Percentiles rank a stretch among this genome's conserved stretches.
Evolutionary conservation across 1,140 invertebrate species (phyloP).

Genomic region (Halesus radiatus): DNA sequence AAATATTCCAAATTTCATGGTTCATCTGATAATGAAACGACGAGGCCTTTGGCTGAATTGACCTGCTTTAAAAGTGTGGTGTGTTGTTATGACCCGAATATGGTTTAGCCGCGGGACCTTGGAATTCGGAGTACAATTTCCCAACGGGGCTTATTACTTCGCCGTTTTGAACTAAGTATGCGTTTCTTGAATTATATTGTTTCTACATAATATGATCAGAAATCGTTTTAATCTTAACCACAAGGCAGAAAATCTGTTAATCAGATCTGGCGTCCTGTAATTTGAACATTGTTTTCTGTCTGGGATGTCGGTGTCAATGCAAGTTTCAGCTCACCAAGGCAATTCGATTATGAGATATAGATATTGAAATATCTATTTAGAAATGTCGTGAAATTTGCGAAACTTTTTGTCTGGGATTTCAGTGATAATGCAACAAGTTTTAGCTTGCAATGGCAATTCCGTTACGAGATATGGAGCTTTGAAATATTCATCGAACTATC

Average conservation of each 20-base stretch:
- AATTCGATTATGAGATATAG: too few relatives aligned
- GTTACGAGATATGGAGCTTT: too few relatives aligned
- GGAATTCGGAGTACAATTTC: not conserved
- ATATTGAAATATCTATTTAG: too few relatives aligned
- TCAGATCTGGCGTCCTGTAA: too few relatives aligned
- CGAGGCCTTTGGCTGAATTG: conserved; percentile 14
- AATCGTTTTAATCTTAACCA: not conserved
- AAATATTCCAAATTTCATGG: not conserved
- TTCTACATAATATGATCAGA: not conserved
- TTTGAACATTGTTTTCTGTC: too few relatives aligned
- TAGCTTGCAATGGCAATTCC: too few relatives aligned
- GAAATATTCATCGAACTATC: too few relatives aligned
- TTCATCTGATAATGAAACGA: conserved; percentile 15
- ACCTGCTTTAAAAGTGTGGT: not conserved
- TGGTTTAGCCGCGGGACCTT: not conserved
- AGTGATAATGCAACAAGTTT: too few relatives aligned
- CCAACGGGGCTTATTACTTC: not conserved
- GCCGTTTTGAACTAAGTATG: not conserved
- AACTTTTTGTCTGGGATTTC: too few relatives aligned
- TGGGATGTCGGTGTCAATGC: too few relatives aligned
- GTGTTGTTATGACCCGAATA: not conserved
- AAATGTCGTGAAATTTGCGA: too few relatives aligned
- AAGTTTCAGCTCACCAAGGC: too few relatives aligned
- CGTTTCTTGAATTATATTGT: not conserved
- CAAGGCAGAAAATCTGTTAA: not conserved